Percentiles rank a stretch among this genome's conserved stretches.
phyloP scores from a whole-genome alignment of 2,113 vertebrate species.

The Notiomystis cincta region DNA sequence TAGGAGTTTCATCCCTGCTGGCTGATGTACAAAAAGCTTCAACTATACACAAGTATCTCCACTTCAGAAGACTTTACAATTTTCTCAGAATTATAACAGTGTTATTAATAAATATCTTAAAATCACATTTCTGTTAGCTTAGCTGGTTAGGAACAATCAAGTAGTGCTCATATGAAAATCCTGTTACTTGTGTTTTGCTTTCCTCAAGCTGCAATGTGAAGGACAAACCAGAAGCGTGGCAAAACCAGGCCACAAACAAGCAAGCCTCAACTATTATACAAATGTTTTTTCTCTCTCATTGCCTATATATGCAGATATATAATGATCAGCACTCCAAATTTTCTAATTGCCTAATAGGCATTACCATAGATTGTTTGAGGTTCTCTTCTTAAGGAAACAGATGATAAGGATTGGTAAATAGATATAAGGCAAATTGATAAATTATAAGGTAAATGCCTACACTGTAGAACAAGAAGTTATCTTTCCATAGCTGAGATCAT shows the following conservation, averaged over 20 bases:
- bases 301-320: not conserved
- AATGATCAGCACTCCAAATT: not conserved
- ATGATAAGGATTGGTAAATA: not conserved
- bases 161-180: not conserved
- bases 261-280: not conserved
- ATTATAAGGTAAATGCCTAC: not conserved
- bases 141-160: not conserved
- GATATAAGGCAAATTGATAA: not conserved
- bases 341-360: not conserved
- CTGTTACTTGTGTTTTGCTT: not conserved
- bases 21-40: conserved; percentile 38
- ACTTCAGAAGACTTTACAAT: not conserved
- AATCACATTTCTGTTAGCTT: not conserved
- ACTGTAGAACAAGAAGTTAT: not conserved
- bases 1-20: conserved; percentile 59
- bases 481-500: not conserved
- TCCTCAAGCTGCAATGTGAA: not conserved
- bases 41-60: not conserved
- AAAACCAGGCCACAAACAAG: not conserved
- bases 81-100: not conserved
- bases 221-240: not conserved
- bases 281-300: not conserved
- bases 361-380: not conserved
- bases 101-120: not conserved
- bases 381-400: not conserved